These are phyloP conservation scores for Atrichornis clamosus DNA, from an alignment of 2,113 vertebrate species.

Conservation along the genomic window DNA sequence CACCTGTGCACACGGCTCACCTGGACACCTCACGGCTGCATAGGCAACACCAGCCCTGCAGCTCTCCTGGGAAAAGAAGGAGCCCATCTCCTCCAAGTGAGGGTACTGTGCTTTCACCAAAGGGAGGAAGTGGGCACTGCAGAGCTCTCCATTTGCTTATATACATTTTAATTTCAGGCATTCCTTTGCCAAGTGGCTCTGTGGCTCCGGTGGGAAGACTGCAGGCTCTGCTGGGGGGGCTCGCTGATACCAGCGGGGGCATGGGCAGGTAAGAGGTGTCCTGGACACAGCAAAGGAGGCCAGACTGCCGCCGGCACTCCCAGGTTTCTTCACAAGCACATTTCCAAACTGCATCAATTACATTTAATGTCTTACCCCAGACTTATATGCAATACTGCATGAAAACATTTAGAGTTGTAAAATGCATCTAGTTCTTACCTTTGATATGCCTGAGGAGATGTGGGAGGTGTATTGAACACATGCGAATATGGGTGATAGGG, in stretches of 20 bases:
- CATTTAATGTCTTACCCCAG: neutral
- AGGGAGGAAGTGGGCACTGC: neutral
- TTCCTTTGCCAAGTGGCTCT: neutral
- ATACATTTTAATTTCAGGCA: accelerated
- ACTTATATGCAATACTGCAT: neutral
- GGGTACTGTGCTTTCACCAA: too few species aligned
- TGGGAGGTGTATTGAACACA: slow-evolving; percentile 86
- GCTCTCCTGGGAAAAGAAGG: accelerated
- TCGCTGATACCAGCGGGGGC: neutral
- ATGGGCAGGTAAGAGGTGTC: neutral
- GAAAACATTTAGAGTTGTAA: slow-evolving; percentile 36
- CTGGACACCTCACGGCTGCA: neutral
- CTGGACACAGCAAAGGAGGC: neutral
- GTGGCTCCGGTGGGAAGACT: accelerated
- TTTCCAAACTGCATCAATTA: neutral
- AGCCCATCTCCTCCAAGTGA: neutral
- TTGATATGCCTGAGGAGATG: slow-evolving; percentile 93
- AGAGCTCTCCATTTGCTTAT: neutral
- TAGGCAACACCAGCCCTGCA: neutral
- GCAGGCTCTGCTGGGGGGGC: neutral
- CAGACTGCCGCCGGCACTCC: accelerated
- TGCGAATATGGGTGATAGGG: slow-evolving; percentile 95
- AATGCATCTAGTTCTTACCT: slow-evolving; percentile 80
- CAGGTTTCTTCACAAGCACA: neutral
- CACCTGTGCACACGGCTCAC: neutral